Conservation (phyloP, 1,140 invertebrate species). For the Aleiodes sp. region DNA sequence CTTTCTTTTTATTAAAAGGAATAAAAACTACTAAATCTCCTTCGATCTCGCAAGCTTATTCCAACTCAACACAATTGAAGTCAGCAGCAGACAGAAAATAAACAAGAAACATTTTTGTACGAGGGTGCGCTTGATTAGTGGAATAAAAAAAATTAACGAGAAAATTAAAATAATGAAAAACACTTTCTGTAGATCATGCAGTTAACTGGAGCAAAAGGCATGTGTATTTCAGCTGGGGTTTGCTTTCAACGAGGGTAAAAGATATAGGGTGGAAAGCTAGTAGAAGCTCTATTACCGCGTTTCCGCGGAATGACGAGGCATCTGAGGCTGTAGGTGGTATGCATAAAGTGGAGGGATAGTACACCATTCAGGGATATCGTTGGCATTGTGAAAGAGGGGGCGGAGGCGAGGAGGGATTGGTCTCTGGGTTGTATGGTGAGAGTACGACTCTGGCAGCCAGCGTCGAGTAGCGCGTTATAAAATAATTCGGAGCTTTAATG, state of each 20-base stretch:
- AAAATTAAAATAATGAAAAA: neutral
- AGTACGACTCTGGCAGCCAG: neutral
- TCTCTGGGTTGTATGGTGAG: neutral
- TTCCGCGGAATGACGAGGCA: constrained; percentile 32
- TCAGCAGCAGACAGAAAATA: no score
- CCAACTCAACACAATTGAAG: no score
- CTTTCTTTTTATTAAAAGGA: no score
- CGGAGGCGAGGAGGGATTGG: no score
- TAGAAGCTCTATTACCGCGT: constrained; percentile 29
- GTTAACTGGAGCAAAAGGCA: neutral
- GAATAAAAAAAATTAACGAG: neutral
- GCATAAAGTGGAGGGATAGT: neutral
- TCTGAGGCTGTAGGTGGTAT: neutral
- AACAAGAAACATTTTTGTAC: no score
- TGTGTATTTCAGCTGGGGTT: neutral
- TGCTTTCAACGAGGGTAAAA: constrained; percentile 25
- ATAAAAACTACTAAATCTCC: no score
- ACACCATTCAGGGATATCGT: constrained; percentile 13
- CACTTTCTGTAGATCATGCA: neutral
- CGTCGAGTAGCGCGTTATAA: constrained; percentile 39
- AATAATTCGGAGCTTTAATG: constrained; percentile 49
- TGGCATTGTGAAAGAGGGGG: neutral
- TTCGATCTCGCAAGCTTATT: no score
- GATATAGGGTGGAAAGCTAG: constrained; percentile 12
- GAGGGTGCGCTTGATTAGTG: no score